Base-by-base conservation (phyloP, 2,113 vertebrate genomes). In the Sphaerodactylus townsendi region DNA sequence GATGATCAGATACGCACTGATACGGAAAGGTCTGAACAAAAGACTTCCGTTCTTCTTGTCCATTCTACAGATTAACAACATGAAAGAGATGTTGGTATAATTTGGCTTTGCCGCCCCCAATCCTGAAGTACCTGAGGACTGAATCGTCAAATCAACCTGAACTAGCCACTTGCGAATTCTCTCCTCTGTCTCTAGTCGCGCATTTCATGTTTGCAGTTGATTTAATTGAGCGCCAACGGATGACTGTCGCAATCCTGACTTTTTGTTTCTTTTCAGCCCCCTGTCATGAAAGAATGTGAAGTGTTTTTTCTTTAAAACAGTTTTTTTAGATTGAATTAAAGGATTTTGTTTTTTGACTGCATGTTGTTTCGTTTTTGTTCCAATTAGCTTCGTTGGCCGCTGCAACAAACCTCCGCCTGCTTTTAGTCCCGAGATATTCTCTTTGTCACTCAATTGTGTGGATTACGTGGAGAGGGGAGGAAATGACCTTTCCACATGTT, bases 281-380 rank as follows among this genome's bases (percentile, higher is more conserved):
- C 71, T 50, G 17, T 71, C 78, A 62, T n/a, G 28, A 79, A 74
- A 39, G 53, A 83, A n/a, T 65, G 3, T 72, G 6, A 85, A 87
- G 80, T 17, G 48, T 64, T 48, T 87, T 1, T 50, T 66, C 83
- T 87, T 81, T 66, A 2, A 66, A 81, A 83, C 37, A 70, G 84
- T 64, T 19, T 1, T 73, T 7, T 15, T 35, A 64, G 70, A 44
- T 35, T 80, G 21, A 30, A 53, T 73, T 72, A 72, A 39, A 62
- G 17, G 6, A n/a, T 13, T 41, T 59, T 71, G 15, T 3, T 56
- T 81, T 80, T 4, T 81, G 19, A 41, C 11, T 28, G 69, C 30
- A 35, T 10, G 39, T 82, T 53, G 37, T 28, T 28, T 9, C 6
- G 9, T 44, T 81, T 81, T 62, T 53, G 23, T 62, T 72, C 30